Evolutionary conservation across 2,113 vertebrate species (phyloP).

Genomic region (Fulmarus glacialis): DNA sequence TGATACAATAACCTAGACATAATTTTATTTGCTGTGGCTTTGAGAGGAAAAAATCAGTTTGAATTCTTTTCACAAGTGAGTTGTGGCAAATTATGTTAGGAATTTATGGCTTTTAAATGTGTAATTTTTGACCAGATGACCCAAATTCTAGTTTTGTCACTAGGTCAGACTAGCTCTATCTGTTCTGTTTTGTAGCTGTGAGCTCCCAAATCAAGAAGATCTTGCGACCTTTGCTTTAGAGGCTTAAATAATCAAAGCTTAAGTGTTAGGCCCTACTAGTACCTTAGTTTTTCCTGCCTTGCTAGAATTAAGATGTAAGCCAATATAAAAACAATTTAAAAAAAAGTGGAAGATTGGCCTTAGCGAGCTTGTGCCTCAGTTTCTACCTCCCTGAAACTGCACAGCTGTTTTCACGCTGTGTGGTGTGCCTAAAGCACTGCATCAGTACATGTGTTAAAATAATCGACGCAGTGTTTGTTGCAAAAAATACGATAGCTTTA

Average conservation of each 20-base stretch:
- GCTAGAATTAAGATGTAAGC: background rate
- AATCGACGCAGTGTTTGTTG: background rate
- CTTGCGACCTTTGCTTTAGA: background rate
- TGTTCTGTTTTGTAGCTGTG: background rate
- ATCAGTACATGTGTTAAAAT: background rate
- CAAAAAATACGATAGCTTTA: background rate
- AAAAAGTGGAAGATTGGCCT: background rate
- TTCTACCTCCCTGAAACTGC: background rate
- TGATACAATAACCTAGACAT: background rate
- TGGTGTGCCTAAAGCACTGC: background rate
- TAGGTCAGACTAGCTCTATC: background rate
- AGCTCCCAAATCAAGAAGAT: background rate
- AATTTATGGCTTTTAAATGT: background rate
- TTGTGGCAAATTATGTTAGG: background rate
- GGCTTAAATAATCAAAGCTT: background rate
- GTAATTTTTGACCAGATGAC: background rate
- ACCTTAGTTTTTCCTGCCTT: background rate
- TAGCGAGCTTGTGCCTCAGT: background rate
- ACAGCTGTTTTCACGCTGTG: background rate
- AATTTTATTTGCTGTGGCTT: background rate
- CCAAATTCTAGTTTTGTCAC: background rate
- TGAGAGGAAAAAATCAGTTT: background rate
- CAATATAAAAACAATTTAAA: background rate
- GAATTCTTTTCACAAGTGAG: background rate
- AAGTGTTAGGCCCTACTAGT: background rate